Percentiles rank a stretch among this genome's conserved stretches.
These are phyloP conservation scores for Phortica magna DNA, from an alignment of 2,888 invertebrate species.

Conservation along the genomic window DNA sequence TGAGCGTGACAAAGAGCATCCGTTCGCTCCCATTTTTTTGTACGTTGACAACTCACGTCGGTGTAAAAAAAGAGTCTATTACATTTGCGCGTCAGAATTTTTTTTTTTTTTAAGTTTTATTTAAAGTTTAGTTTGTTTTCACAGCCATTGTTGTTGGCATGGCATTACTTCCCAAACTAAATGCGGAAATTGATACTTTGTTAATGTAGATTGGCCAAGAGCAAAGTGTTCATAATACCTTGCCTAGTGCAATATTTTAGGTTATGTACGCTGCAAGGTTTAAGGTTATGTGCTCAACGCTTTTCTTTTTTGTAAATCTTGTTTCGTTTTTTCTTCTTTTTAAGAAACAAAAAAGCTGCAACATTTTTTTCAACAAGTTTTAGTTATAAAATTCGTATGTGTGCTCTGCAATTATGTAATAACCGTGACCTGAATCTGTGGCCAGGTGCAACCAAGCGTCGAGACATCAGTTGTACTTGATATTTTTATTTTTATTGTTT, in stretches of 20 bases:
- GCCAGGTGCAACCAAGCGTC: slow-evolving; percentile 59
- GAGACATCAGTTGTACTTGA: slow-evolving; percentile 43
- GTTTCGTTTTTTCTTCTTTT: background rate
- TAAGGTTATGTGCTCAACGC: too few relatives aligned
- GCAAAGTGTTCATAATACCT: slow-evolving; percentile 26
- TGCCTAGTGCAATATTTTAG: slow-evolving; percentile 13
- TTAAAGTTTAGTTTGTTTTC: background rate
- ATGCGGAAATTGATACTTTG: slow-evolving; percentile 39
- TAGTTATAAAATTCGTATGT: slow-evolving; percentile 17
- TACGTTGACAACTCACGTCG: background rate
- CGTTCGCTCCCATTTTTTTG: slow-evolving; percentile 60
- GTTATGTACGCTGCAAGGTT: slow-evolving; percentile 5
- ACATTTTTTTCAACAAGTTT: slow-evolving; percentile 7
- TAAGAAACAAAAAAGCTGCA: background rate
- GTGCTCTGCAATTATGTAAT: slow-evolving; percentile 40
- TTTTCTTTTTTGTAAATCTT: too few relatives aligned
- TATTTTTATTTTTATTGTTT: slow-evolving; percentile 41
- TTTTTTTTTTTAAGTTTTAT: slow-evolving; percentile 23
- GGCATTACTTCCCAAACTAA: slow-evolving; percentile 20
- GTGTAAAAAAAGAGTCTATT: slow-evolving; percentile 13
- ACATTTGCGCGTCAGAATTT: background rate
- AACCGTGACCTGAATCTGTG: slow-evolving; percentile 61
- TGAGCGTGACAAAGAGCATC: slow-evolving; percentile 73
- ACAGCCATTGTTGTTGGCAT: slow-evolving; percentile 26
- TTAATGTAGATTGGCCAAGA: slow-evolving; percentile 26